Base-by-base conservation (phyloP, 1,140 invertebrate species). In the Centruroides vittatus region DNA sequence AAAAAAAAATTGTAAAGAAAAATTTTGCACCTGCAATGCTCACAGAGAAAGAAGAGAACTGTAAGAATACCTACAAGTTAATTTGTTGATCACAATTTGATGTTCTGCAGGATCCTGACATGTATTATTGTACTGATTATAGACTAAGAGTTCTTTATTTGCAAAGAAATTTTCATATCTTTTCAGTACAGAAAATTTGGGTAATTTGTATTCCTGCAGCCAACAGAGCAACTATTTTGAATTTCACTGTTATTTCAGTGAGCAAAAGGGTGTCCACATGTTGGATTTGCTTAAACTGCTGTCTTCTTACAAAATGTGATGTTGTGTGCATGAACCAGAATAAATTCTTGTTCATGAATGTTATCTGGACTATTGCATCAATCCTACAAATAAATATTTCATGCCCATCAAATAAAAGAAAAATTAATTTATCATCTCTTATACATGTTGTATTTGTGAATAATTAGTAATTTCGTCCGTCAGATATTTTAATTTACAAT, bases 301-400 rank as follows among this genome's bases (percentile, higher is more conserved):
- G 53, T 61, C 59, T 61, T 61, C 59, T 61, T 61, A 61, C 55
- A 41, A 23, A 52, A 58, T 61, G 61, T 61, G 57, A 61, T 61
- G 61, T 61, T 61, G 61, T 61, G 56, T 61, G 61, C 61, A 61
- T 61, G 61, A 61, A 61, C 57, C 54, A 58, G 61, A 61, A 61
- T 61, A 61, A 61, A 61, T 58, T 61, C 61, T 61, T 61, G 57
- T 61, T 61, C 61, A 61, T 47, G 54, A 61, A 58, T 53, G 57
- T 58, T 61, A 58, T 61, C 41, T 41, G 41, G 41, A 41, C 41
- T 41, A 41, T 41, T 41, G 41, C 41, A 41, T 41, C 41, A 41
- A 41, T 41, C 41, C 41, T 41, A 41, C 41, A 41, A 41, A 41
- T 41, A 41, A 41, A 41, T 41, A 41, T 41, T 41, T 8, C 41